Percentiles rank a stretch among this genome's conserved stretches.
These are phyloP conservation scores for Drosophila sechellia DNA, from an alignment of 1,140 invertebrate genomes.

Conservation along the genomic window DNA sequence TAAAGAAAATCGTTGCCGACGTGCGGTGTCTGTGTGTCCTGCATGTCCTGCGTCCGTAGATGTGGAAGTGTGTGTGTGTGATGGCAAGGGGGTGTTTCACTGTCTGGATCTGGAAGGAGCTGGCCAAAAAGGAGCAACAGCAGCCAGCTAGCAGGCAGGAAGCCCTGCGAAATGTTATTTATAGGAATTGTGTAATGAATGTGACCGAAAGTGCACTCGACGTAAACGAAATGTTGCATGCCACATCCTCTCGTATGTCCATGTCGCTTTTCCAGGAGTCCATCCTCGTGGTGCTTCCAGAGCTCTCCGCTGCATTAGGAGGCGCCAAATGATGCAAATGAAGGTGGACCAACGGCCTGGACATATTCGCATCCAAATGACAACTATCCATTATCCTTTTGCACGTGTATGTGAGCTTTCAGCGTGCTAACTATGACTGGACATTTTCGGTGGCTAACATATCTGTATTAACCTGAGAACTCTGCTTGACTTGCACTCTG, in stretches of 20 bases:
- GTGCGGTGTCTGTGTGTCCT: conserved; percentile 30
- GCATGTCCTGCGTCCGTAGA: background rate
- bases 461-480: conserved; percentile 33
- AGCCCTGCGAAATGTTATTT: conserved; percentile 74
- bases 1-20: conserved; percentile 75
- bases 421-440: background rate
- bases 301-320: conserved; percentile 16
- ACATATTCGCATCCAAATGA: conserved; percentile 20
- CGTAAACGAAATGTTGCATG: conserved; percentile 68
- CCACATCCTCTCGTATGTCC: background rate
- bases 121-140: conserved; percentile 31
- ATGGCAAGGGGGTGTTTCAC: background rate
- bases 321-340: conserved; percentile 32
- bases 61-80: too few species aligned
- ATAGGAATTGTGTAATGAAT: conserved; percentile 81
- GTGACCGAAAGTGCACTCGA: conserved; percentile 77
- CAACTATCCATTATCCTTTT: conserved; percentile 23
- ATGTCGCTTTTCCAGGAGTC: too few species aligned
- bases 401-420: conserved; percentile 8
- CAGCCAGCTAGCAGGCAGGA: conserved; percentile 50
- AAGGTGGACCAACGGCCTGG: conserved; percentile 19
- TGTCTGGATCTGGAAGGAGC: conserved; percentile 14
- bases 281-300: background rate
- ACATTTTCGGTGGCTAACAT: conserved; percentile 16
- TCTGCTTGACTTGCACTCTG: background rate